phyloP scores from a whole-genome alignment of 35 echinoderm and acorn worm species.

The Apostichopus californicus region DNA sequence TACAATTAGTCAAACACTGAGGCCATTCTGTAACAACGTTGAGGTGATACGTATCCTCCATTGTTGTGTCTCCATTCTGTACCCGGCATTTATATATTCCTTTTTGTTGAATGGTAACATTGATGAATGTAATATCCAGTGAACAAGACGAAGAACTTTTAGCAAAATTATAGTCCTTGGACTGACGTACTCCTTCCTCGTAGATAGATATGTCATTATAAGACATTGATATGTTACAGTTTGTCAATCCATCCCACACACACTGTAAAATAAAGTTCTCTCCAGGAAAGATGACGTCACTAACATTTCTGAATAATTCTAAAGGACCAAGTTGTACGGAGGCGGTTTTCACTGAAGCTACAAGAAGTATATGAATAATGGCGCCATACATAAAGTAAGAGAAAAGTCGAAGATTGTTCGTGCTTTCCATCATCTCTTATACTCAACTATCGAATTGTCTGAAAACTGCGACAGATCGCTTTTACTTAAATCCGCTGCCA shows the following conservation, averaged over 20 bases:
- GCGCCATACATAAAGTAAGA: no score
- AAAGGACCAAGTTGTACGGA: not conserved
- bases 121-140: no score
- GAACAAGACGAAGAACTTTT: no score
- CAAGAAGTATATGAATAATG: no score
- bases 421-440: no score
- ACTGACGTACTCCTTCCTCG: not conserved
- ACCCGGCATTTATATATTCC: not conserved
- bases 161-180: no score
- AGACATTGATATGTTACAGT: not conserved
- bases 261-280: not conserved
- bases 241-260: not conserved
- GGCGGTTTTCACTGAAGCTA: not conserved
- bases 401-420: no score
- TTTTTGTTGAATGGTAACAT: not conserved
- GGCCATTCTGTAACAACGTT: not conserved
- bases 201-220: not conserved
- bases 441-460: no score
- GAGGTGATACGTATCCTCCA: not conserved
- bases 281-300: slow-evolving; percentile 15
- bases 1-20: not conserved
- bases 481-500: no score
- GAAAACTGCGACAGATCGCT: no score
- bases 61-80: no score
- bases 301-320: not conserved